phyloP scores from a whole-genome alignment of 2,113 vertebrate species.

The Neogobius melanostomus region DNA sequence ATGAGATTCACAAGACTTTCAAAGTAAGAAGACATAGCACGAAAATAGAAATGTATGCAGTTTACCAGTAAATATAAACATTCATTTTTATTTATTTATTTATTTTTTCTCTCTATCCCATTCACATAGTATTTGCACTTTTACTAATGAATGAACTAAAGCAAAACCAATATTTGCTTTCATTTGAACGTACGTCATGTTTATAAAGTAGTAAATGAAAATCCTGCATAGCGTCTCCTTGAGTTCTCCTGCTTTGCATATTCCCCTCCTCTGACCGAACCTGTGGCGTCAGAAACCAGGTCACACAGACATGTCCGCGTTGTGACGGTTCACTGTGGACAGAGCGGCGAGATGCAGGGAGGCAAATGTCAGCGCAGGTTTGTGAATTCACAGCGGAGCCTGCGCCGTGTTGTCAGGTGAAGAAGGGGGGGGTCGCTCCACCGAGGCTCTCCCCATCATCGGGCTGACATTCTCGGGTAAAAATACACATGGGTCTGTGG shows the following conservation, averaged over 20 bases:
- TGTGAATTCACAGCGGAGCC: background rate
- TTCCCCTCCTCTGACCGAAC: conserved; percentile 32
- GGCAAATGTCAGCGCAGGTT: conserved; percentile 37
- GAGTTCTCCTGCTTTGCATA: conserved; percentile 22
- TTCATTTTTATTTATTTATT: no score
- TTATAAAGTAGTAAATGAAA: background rate
- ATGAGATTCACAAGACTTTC: no score
- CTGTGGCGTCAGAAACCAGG: conserved; percentile 43
- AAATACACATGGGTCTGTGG: background rate
- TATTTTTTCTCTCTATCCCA: no score
- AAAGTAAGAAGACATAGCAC: no score
- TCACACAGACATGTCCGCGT: conserved; percentile 36
- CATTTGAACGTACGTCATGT: no score
- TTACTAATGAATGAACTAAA: conserved; percentile 10
- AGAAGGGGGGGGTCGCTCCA: background rate
- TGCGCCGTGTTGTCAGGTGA: background rate
- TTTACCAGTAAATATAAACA: no score
- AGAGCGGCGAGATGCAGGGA: background rate
- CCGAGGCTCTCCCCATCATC: background rate
- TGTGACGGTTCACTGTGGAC: conserved; percentile 34
- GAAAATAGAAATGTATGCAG: no score
- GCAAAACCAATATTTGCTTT: no score
- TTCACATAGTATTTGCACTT: background rate
- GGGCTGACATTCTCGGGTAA: background rate
- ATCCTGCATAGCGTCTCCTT: background rate